Evolutionary conservation across 1,140 invertebrate genomes (phyloP).

Genomic region (Acromyrmex echinatior): DNA sequence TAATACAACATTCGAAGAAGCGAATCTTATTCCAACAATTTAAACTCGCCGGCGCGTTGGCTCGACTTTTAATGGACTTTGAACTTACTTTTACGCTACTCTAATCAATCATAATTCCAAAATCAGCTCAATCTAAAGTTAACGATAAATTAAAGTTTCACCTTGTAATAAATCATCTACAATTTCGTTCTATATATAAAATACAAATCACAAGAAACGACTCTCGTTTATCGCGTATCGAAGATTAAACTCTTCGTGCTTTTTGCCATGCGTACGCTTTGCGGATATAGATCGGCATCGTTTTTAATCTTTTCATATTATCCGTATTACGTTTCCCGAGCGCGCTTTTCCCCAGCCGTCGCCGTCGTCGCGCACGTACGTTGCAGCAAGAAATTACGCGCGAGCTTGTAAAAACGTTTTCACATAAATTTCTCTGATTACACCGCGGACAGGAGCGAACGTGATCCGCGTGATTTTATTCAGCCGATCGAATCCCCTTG

Average conservation of each 20-base stretch:
- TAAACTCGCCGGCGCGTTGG: conserved; percentile 21
- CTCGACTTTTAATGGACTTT: conserved; percentile 41
- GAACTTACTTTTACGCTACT: conserved; percentile 35
- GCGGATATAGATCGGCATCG: not conserved
- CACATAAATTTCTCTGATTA: conserved; percentile 45
- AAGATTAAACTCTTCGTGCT: not conserved
- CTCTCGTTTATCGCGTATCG: not conserved
- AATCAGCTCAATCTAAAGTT: conserved; percentile 36
- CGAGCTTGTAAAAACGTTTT: not conserved
- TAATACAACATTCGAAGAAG: conserved; percentile 46
- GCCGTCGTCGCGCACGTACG: not conserved
- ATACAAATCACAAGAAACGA: not conserved
- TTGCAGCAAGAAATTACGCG: conserved; percentile 13
- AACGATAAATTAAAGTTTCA: conserved; percentile 29
- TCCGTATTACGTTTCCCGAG: not conserved
- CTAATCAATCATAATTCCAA: conserved; percentile 52
- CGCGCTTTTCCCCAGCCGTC: not conserved
- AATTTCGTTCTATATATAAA: not conserved
- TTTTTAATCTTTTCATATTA: conserved; percentile 3
- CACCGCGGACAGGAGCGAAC: not conserved
- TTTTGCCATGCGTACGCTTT: not conserved
- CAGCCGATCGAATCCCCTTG: conserved; percentile 18
- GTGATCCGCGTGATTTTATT: conserved; percentile 45
- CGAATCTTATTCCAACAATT: conserved; percentile 43
- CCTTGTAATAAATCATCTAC: conserved; percentile 37